Evolutionary conservation across 30 jellyfish, hydroid and myxozoan species (phyloP).

Genomic region (Aurelia coerulea): DNA sequence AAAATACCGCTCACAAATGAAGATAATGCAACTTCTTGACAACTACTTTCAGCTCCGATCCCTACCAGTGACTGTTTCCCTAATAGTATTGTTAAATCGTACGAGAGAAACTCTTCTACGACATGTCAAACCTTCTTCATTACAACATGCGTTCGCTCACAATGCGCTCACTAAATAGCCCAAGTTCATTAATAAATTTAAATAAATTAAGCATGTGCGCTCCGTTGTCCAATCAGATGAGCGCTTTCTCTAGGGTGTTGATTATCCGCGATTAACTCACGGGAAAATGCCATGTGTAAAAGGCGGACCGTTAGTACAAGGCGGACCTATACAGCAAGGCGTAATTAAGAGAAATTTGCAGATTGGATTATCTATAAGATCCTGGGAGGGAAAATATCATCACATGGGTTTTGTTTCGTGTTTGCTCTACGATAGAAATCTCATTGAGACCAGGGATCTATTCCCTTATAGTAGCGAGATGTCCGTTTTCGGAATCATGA

Average conservation of each 20-base stretch:
- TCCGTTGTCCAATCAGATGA: slow-evolving; percentile 53
- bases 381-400: too few relatives aligned
- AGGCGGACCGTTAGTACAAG: slow-evolving; percentile 12
- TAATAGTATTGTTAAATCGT: background rate
- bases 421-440: too few relatives aligned
- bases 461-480: too few relatives aligned
- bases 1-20: too few relatives aligned
- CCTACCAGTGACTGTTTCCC: too few relatives aligned
- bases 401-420: too few relatives aligned
- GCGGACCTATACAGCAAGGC: background rate
- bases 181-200: slow-evolving; percentile 60
- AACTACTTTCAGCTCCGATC: too few relatives aligned
- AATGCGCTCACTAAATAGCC: slow-evolving; percentile 61
- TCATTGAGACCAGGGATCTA: too few relatives aligned
- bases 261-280: slow-evolving; percentile 30
- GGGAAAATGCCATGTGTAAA: slow-evolving; percentile 18
- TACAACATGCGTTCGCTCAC: slow-evolving; percentile 54
- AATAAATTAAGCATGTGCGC: slow-evolving; percentile 57
- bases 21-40: too few relatives aligned
- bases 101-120: background rate
- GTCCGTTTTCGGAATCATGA: too few relatives aligned
- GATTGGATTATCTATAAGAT: too few relatives aligned
- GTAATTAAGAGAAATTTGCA: too few relatives aligned
- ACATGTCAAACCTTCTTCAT: slow-evolving; percentile 2
- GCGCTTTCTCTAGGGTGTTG: slow-evolving; percentile 51